A percentile compares a stretch with the other conserved stretches of the same genome.
Evolutionary conservation across 2,888 invertebrate genomes (phyloP).

Genomic region (Synanthedon tipuliformis): DNA sequence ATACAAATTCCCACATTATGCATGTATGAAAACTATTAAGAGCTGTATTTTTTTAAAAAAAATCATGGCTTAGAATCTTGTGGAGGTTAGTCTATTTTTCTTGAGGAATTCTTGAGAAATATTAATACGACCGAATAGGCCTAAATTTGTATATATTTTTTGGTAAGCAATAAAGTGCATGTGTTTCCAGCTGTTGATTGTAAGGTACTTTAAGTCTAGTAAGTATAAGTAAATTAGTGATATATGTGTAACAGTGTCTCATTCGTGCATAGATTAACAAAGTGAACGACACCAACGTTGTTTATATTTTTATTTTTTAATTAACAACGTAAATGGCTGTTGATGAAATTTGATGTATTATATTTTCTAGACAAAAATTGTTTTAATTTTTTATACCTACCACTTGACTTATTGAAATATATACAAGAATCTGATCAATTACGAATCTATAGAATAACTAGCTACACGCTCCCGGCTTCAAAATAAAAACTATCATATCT

Average conservation of each 20-base stretch:
- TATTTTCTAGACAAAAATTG: conserved; percentile 56
- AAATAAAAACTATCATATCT: too few species aligned
- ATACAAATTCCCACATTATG: too few species aligned
- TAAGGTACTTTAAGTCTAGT: conserved; percentile 12
- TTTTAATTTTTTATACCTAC: conserved; percentile 7
- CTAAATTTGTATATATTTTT: conserved; percentile 2
- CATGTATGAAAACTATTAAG: too few species aligned
- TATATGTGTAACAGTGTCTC: conserved; percentile 13
- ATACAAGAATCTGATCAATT: too few species aligned
- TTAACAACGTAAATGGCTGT: conserved; percentile 53
- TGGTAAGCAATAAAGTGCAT: not conserved
- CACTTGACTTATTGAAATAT: not conserved
- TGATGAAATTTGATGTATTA: conserved; percentile 59
- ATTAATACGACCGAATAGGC: too few species aligned
- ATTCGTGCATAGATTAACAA: conserved; percentile 26
- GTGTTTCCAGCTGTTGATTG: not conserved
- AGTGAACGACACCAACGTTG: conserved; percentile 24
- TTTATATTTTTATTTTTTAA: conserved; percentile 34
- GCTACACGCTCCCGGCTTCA: too few species aligned
- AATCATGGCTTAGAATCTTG: too few species aligned
- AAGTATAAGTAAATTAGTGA: conserved; percentile 5
- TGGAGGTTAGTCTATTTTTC: too few species aligned
- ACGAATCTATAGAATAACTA: too few species aligned
- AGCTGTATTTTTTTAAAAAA: too few species aligned
- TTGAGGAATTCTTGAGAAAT: too few species aligned